Base-by-base conservation (phyloP, 2,888 invertebrate genomes). In the Netelia virgata region DNA sequence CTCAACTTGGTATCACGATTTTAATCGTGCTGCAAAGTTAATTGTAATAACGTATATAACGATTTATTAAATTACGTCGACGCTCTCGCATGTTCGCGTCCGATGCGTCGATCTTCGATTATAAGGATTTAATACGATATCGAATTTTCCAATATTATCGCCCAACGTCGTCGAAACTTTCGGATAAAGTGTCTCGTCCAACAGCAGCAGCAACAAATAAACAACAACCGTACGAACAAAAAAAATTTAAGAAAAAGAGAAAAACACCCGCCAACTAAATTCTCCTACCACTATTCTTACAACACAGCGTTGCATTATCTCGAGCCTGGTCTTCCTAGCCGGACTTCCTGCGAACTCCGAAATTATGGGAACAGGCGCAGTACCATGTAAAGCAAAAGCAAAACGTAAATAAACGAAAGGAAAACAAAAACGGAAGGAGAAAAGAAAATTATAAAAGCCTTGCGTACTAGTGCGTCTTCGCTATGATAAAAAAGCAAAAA, bases 261-360 rank as follows among this genome's bases (percentile, higher is more conserved):
- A 55, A 43, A 70, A 70, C 50, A 69, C 55, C 55, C 59, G 81
- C 57, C 41, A 63, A 82, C 50, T 55, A 70, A 64, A 72, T 77
- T 47, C 53, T 72, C 41, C 59, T 69, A 8, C 18, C 68, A 50
- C 16, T 69, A 14, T 5, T 16, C 18, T 3, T 23, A 68, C 23
- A 50, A 69, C 47, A 68, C 53, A 77, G 61, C 80, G 76, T 77
- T 81, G 74, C 77, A 81, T 84, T 78, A 78, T 82, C 74, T 84
- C 77, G 84, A 84, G 84, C 77, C 84, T 77, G 84, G 84, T 84
- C 84, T 84, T 84, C 84, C 84, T 78, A 64, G 81, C 77, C 81
- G 81, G 78, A 82, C 77, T 75, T 82, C 70, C 81, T 63, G 50
- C 77, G 80, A 80, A 83, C 72, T 80, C 79, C 80, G 68, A 28